Percentiles rank a stretch among this genome's conserved stretches.
Conservation (phyloP, 2,113 vertebrate species). For the Tragulus kanchil region DNA sequence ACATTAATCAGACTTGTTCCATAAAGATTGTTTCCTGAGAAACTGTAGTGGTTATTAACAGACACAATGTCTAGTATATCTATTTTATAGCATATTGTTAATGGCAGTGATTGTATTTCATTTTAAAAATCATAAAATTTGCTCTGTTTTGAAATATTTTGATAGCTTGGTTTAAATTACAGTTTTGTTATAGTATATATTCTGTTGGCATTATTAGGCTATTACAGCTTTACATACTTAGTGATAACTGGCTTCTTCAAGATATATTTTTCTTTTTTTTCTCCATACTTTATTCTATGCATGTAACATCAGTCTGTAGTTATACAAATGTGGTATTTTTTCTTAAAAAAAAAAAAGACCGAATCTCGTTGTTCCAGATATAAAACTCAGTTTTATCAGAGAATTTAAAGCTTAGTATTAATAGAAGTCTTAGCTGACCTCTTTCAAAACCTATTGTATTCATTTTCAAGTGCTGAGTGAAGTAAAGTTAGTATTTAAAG, state of each 20-base stretch:
- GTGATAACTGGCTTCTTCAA: conserved; percentile 50
- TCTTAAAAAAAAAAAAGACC: neutral
- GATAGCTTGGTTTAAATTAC: conserved; percentile 70
- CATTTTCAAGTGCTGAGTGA: neutral
- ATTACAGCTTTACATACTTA: conserved; percentile 27
- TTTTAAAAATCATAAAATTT: conserved; percentile 63
- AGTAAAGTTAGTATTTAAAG: conserved; percentile 18
- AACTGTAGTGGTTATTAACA: conserved; percentile 21
- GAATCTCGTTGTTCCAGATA: conserved; percentile 33
- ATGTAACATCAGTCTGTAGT: conserved; percentile 61
- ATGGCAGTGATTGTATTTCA: conserved; percentile 64
- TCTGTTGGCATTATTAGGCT: conserved; percentile 51
- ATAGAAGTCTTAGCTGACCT: neutral
- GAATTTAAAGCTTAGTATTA: conserved; percentile 55
- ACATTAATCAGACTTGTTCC: neutral
- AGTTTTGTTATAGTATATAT: conserved; percentile 31
- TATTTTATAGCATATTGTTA: conserved; percentile 60
- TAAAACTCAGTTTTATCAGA: conserved; percentile 43
- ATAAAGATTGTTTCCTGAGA: conserved; percentile 19
- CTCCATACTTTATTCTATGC: conserved; percentile 1
- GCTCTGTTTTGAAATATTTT: conserved; percentile 67
- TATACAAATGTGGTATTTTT: conserved; percentile 23
- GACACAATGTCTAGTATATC: neutral
- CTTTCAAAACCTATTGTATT: neutral
- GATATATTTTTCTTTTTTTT: conserved; percentile 58